Conservation (phyloP, 64 coral and sea anemone genomes). For the Dendronephthya gigantea region DNA sequence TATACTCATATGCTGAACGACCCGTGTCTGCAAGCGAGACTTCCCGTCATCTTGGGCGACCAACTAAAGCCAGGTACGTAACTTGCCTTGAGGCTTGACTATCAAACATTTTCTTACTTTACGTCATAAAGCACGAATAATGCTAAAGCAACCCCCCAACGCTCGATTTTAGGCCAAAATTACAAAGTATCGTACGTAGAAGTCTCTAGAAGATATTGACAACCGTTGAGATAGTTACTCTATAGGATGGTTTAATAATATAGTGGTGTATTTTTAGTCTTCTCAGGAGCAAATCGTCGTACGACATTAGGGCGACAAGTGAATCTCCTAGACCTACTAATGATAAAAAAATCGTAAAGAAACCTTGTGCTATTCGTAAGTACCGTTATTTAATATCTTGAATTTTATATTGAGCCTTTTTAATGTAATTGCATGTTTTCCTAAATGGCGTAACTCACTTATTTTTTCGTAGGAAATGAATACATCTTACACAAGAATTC, state of each 20-base stretch:
- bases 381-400: neutral
- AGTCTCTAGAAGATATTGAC: too few species aligned
- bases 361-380: constrained; percentile 78
- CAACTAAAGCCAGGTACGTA: constrained; percentile 72
- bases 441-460: neutral
- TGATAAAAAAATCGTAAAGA: constrained; percentile 28
- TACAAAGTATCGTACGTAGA: too few species aligned
- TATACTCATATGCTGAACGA: constrained; percentile 62
- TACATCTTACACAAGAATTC: neutral
- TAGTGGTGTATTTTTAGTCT: constrained; percentile 48
- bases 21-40: constrained; percentile 51
- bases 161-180: too few species aligned
- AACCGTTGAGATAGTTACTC: neutral
- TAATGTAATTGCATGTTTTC: neutral
- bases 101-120: too few species aligned
- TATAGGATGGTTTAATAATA: neutral
- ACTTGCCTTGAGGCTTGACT: too few species aligned
- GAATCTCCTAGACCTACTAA: neutral
- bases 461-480: neutral
- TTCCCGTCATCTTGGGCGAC: constrained; percentile 50
- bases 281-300: constrained; percentile 64
- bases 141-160: too few species aligned
- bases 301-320: constrained; percentile 16
- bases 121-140: too few species aligned
- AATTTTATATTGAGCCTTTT: neutral